Base-by-base conservation (phyloP, 2,113 vertebrate species). In the Loxodonta africana region DNA sequence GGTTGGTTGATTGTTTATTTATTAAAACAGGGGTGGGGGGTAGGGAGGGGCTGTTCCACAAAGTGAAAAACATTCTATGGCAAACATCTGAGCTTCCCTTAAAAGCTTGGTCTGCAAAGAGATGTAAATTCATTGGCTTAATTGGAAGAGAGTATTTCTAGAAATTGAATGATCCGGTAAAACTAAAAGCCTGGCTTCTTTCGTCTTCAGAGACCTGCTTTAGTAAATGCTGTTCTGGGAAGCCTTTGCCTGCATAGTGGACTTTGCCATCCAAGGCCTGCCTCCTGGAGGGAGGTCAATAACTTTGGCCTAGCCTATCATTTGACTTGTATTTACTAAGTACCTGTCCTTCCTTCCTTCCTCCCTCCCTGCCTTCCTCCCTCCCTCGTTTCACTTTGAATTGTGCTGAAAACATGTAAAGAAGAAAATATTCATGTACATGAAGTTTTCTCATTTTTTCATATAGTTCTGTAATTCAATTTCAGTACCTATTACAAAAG, bases 41-140 rank as follows among this genome's bases (percentile, higher is more conserved):
- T 25, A 25, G 33, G 69, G 65, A 30, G 10, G 44, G 20, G 73
- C 48, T 46, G 57, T 82, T 46, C 78, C 28, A 2, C 8, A 2
- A 9, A 67, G 44, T 78, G 51, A 30, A 91, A 81, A 60, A 28
- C 63, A 63, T 85, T 62, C 77, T 46, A 2, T 60, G 81, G 93
- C 73, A 41, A 57, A 88, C 73, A 63, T 86, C 37, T 51, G 84
- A 97, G 60, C 41, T 67, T 87, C 44, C 1, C 80, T 91, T 97
- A 82, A 95, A 95, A 97, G 92, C 77, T n/a, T 5, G 14, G 46
- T 46, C 81, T 90, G 81, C 92, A 94, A 82, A 93, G 95, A 97
- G 90, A 95, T 96, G 82, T 82, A 90, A 85, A 92, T 97, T 96
- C 81, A 90, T 97, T 88, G 90, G n/a, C 88, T 96, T 96, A 92